Conservation (phyloP, 2,888 invertebrate genomes). For the Agelastica alni region DNA sequence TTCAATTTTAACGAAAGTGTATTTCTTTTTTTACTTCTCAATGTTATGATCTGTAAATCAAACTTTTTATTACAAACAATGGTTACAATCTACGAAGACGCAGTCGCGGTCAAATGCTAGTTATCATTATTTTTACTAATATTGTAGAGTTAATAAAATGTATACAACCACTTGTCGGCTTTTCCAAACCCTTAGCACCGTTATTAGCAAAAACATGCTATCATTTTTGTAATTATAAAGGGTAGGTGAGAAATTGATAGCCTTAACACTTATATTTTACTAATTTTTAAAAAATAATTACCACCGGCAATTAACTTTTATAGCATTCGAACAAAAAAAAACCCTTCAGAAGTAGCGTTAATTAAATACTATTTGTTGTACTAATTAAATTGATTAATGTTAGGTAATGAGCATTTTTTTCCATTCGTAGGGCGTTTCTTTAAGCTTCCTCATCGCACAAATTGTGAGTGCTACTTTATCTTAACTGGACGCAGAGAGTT, state of each 20-base stretch:
- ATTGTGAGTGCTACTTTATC: background rate
- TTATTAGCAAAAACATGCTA: conserved; percentile 48
- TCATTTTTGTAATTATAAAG: conserved; percentile 48
- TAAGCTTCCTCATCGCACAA: background rate
- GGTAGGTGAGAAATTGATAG: conserved; percentile 44
- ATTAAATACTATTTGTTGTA: conserved; percentile 26
- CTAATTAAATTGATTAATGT: conserved; percentile 26
- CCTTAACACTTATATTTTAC: conserved; percentile 9
- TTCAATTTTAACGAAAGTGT: too few relatives aligned
- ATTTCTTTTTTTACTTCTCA: too few relatives aligned
- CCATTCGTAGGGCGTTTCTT: conserved; percentile 5
- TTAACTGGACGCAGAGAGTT: background rate
- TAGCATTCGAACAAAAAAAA: conserved; percentile 2
- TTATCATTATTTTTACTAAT: too few relatives aligned
- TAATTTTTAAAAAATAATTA: conserved; percentile 21
- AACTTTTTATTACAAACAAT: too few relatives aligned
- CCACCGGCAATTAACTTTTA: conserved; percentile 18
- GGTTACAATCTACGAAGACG: too few relatives aligned
- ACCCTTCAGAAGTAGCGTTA: conserved; percentile 15
- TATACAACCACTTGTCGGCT: too few relatives aligned
- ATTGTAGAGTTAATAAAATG: too few relatives aligned
- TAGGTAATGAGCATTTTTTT: conserved; percentile 10
- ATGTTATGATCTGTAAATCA: too few relatives aligned
- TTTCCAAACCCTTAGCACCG: conserved; percentile 39
- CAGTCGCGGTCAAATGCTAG: too few relatives aligned